phyloP scores from a whole-genome alignment of 2,888 invertebrate species.

The Synanthedon myopaeformis region DNA sequence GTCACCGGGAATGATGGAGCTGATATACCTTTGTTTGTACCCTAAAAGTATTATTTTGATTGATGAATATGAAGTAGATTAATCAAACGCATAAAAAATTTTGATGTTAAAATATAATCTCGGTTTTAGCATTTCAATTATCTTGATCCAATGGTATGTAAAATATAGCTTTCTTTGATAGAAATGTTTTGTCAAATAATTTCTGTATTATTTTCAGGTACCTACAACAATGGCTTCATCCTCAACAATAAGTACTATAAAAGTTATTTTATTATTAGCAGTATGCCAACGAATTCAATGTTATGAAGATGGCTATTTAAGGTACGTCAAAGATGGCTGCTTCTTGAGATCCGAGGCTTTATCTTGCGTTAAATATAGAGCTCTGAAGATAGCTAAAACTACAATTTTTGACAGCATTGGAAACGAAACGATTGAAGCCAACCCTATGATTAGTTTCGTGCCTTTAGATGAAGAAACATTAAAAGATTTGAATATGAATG shows the following conservation, averaged over 20 bases:
- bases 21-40: no score
- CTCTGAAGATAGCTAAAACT: constrained; percentile 50
- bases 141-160: no score
- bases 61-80: no score
- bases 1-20: no score
- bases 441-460: constrained; percentile 44
- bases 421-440: constrained; percentile 50
- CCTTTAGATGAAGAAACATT: constrained; percentile 45
- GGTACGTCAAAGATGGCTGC: constrained; percentile 56
- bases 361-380: constrained; percentile 57
- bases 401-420: constrained; percentile 38
- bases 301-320: constrained; percentile 47
- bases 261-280: neutral
- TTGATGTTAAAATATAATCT: no score
- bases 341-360: constrained; percentile 48
- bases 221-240: neutral
- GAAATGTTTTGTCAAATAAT: no score
- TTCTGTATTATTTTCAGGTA: neutral
- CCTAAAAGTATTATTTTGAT: no score
- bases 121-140: no score
- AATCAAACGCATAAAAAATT: no score
- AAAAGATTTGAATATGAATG: constrained; percentile 26
- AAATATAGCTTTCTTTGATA: no score
- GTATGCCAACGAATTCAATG: neutral
- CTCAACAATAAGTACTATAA: neutral